These are phyloP conservation scores for Nymphalis urticae DNA, from an alignment of 2,888 invertebrate species.

Conservation along the genomic window DNA sequence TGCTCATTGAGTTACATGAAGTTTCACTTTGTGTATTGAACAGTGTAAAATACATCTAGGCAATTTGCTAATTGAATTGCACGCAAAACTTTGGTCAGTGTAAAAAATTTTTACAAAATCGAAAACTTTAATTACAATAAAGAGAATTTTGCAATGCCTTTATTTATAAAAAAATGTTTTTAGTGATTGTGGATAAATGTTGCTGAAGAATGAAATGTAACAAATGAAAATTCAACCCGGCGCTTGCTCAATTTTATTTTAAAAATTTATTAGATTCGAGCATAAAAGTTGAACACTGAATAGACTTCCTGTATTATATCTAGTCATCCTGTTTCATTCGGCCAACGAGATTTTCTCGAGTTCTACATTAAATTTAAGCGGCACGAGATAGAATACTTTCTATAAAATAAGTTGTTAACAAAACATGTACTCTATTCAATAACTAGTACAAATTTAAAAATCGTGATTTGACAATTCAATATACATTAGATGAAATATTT, in stretches of 20 bases:
- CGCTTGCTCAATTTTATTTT: conserved; percentile 31
- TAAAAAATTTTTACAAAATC: background rate
- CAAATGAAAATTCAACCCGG: conserved; percentile 29
- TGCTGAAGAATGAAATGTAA: too few species aligned
- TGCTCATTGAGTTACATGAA: background rate
- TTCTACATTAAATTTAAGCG: background rate
- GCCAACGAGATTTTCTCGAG: background rate
- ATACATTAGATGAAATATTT: too few species aligned
- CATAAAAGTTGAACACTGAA: conserved; percentile 21
- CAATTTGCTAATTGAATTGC: background rate
- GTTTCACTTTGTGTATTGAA: background rate
- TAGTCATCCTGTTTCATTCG: conserved; percentile 8
- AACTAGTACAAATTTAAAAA: background rate
- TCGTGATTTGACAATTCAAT: too few species aligned
- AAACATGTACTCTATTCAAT: background rate
- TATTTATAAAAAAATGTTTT: too few species aligned
- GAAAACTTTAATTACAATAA: background rate
- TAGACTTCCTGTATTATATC: conserved; percentile 18
- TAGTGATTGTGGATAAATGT: background rate
- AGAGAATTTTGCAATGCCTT: background rate
- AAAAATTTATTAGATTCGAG: conserved; percentile 34
- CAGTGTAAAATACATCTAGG: background rate
- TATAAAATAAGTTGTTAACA: background rate
- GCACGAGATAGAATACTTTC: conserved; percentile 5
- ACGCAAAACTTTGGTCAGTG: background rate